Evolutionary conservation across 2,113 vertebrate genomes (phyloP).

Genomic region (Protomyctophum bolini): DNA sequence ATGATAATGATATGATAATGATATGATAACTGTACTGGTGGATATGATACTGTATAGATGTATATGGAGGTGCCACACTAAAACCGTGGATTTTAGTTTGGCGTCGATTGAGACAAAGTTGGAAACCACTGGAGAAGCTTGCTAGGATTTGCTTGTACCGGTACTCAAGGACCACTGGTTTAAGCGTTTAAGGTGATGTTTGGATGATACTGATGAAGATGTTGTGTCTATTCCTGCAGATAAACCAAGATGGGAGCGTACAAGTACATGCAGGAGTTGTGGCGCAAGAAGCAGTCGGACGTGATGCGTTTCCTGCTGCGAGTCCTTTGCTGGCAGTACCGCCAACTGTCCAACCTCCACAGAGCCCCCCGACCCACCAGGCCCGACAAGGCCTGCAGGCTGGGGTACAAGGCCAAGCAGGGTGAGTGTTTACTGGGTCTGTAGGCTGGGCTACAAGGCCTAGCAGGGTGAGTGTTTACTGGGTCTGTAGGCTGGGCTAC

Average conservation of each 20-base stretch:
- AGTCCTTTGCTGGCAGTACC: constrained; percentile 97
- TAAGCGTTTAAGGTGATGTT: no score
- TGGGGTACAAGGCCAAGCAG: constrained; percentile 34
- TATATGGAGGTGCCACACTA: no score
- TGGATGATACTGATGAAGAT: neutral
- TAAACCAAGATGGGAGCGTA: constrained; percentile 93
- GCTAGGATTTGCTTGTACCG: no score
- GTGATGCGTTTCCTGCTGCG: constrained; percentile 92
- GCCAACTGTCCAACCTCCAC: constrained; percentile 92
- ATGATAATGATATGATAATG: no score
- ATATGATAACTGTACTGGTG: no score
- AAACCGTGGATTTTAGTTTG: no score
- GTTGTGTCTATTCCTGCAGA: constrained; percentile 41
- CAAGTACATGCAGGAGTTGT: constrained; percentile 98
- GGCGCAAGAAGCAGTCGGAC: constrained; percentile 77
- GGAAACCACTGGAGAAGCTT: no score
- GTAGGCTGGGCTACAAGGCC: constrained; percentile 95
- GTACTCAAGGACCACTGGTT: no score
- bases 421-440: constrained; percentile 82
- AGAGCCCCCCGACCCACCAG: constrained; percentile 90
- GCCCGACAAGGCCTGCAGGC: constrained; percentile 46
- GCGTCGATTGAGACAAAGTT: no score
- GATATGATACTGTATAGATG: no score
- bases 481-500: no score
- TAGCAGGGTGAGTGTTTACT: constrained; percentile 86